Percentiles rank a stretch among this genome's conserved stretches.
Conservation (phyloP, 2,113 vertebrate species). For the Diadophis punctatus region DNA sequence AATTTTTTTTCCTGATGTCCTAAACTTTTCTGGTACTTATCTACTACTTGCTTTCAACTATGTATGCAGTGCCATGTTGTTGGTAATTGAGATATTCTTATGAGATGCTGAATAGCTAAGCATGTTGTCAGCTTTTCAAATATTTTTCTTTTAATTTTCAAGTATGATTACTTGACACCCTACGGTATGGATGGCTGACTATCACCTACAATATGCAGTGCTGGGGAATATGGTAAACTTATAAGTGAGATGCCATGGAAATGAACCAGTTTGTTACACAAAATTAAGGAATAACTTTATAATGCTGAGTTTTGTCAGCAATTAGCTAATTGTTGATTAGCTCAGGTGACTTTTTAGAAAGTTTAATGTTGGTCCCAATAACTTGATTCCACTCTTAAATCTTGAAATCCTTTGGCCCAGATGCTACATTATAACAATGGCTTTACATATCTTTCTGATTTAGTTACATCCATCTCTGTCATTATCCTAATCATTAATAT, state of each 20-base stretch:
- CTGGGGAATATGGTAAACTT: constrained; percentile 43
- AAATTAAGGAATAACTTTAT: constrained; percentile 44
- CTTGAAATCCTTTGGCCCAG: not conserved
- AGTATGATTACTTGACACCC: constrained; percentile 60
- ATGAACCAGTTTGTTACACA: constrained; percentile 55
- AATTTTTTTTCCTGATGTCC: constrained; percentile 17
- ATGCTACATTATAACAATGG: not conserved
- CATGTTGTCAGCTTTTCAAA: constrained; percentile 60
- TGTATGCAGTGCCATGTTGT: constrained; percentile 8
- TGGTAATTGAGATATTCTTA: constrained; percentile 54
- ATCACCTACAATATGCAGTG: constrained; percentile 11
- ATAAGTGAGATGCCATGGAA: constrained; percentile 23
- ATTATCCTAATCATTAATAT: not conserved
- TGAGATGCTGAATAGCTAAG: constrained; percentile 59
- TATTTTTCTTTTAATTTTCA: constrained; percentile 59
- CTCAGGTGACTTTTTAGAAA: not conserved
- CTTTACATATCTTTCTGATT: constrained; percentile 4
- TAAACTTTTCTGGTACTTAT: constrained; percentile 54
- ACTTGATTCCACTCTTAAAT: not conserved
- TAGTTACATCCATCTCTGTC: not conserved
- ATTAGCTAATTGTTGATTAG: not conserved
- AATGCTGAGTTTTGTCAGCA: constrained; percentile 31
- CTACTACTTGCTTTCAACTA: constrained; percentile 29
- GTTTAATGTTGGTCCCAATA: not conserved
- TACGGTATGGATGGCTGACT: constrained; percentile 40